Conservation (phyloP, 2,113 vertebrate species). For the Fulica atra region DNA sequence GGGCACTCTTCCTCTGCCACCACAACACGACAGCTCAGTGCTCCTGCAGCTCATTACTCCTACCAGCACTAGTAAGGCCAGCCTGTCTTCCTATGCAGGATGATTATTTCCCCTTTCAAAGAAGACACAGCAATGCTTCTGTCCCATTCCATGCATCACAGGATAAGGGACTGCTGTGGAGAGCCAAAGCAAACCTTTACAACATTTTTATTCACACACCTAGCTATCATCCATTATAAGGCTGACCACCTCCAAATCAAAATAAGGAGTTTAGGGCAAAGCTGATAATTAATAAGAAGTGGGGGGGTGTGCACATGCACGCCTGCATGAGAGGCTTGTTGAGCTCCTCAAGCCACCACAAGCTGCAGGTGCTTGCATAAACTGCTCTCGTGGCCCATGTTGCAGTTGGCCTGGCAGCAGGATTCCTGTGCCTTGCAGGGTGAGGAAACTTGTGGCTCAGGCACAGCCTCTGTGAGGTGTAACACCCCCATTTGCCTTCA, state of each 20-base stretch:
- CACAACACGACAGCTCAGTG: neutral
- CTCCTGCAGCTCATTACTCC: neutral
- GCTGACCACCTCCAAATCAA: neutral
- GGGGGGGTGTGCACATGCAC: neutral
- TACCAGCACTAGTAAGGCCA: neutral
- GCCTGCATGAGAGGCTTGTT: neutral
- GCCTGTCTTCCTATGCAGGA: neutral
- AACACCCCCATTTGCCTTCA: neutral
- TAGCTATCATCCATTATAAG: neutral
- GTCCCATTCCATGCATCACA: neutral
- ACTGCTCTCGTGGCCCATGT: neutral
- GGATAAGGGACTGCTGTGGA: neutral
- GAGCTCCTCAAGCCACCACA: neutral
- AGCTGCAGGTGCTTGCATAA: neutral
- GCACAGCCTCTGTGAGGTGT: accelerated
- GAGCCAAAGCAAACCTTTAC: neutral
- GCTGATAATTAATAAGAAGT: neutral
- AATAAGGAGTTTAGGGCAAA: neutral
- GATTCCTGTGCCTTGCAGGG: too few relatives aligned
- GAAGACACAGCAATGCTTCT: neutral
- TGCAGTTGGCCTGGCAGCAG: accelerated
- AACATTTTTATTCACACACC: neutral
- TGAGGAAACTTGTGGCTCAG: neutral
- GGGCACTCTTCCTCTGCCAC: too few relatives aligned
- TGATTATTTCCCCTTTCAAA: neutral